These are phyloP conservation scores for Acrobeloides nanus DNA, from an alignment of 2,888 invertebrate species.

Conservation along the genomic window DNA sequence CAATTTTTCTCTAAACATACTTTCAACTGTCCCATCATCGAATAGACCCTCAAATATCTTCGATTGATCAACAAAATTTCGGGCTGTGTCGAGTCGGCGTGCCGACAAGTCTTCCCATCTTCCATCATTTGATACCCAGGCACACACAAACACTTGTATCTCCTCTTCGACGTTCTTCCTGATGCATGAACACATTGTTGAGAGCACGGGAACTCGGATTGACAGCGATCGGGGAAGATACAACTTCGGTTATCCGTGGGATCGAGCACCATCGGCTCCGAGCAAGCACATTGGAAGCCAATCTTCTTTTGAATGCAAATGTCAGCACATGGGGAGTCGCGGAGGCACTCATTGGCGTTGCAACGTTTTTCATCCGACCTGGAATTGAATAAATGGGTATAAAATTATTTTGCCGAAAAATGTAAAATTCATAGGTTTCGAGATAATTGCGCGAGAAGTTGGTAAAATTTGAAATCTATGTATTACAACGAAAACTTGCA, in stretches of 20 bases:
- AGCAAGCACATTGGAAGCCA: conserved; percentile 38
- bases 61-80: conserved; percentile 71
- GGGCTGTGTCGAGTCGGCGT: conserved; percentile 47
- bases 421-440: background rate
- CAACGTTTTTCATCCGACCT: conserved; percentile 49
- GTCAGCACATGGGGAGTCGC: conserved; percentile 47
- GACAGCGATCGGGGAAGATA: conserved; percentile 5
- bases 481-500: too few relatives aligned
- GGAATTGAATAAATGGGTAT: too few relatives aligned
- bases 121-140: conserved; percentile 51
- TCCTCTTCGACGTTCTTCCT: conserved; percentile 16
- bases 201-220: conserved; percentile 22
- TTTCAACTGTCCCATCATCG: conserved; percentile 60
- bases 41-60: conserved; percentile 73
- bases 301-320: conserved; percentile 25
- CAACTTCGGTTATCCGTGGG: conserved; percentile 12
- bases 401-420: too few relatives aligned
- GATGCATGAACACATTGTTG: conserved; percentile 18
- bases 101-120: conserved; percentile 48
- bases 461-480: too few relatives aligned
- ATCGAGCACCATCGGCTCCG: conserved; percentile 2
- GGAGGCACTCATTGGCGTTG: conserved; percentile 12
- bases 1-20: too few relatives aligned
- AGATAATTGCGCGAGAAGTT: too few relatives aligned
- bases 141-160: conserved; percentile 53